Evolutionary conservation across 2,113 vertebrate species (phyloP).

Genomic region (Burhinus bistriatus): DNA sequence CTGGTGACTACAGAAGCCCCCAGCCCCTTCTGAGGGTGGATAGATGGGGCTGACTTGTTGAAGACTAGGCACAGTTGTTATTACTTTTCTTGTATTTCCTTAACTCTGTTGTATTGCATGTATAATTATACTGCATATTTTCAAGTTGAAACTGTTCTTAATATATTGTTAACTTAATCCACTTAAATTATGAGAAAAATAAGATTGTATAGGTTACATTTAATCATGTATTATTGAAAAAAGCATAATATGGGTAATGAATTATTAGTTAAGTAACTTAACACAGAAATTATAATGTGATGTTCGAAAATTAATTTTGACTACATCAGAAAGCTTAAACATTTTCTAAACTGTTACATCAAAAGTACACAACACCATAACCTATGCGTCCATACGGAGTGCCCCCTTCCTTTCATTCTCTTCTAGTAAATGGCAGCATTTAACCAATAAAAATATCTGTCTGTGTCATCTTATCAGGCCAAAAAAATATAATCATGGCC

Average conservation of each 20-base stretch:
- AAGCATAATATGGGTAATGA: not conserved
- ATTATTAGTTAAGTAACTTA: not conserved
- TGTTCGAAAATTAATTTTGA: not conserved
- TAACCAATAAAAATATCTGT: not conserved
- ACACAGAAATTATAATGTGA: not conserved
- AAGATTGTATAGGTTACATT: not conserved
- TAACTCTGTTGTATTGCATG: not conserved
- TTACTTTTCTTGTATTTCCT: not conserved
- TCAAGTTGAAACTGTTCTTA: not conserved
- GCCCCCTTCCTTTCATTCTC: not conserved
- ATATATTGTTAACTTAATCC: not conserved
- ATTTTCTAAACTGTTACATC: not conserved
- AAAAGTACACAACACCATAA: not conserved
- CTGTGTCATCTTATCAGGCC: not conserved
- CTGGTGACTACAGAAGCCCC: not conserved
- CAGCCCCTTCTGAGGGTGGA: fast-evolving
- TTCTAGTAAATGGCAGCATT: not conserved
- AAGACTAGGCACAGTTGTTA: not conserved
- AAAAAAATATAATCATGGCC: not conserved
- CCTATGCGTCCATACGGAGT: not conserved
- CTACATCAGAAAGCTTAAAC: not conserved
- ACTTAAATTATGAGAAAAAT: not conserved
- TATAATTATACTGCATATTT: not conserved
- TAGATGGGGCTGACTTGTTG: not conserved
- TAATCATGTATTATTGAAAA: not conserved